A percentile compares a stretch with the other conserved stretches of the same genome.
These are phyloP conservation scores for Siphamia tubifer DNA, from an alignment of 2,113 vertebrate species.

Conservation along the genomic window DNA sequence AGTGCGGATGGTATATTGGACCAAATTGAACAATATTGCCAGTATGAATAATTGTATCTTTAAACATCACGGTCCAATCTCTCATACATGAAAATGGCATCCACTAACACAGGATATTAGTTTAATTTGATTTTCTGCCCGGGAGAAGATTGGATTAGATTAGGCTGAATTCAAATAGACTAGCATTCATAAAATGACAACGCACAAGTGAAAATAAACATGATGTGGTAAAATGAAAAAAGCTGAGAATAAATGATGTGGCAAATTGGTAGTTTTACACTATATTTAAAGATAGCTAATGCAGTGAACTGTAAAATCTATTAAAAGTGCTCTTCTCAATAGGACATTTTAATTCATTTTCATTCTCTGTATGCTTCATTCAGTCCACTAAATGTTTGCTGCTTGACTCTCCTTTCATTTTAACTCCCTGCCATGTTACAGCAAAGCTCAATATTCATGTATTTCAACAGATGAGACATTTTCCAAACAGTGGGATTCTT, in stretches of 20 bases:
- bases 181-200: not conserved
- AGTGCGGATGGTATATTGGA: not conserved
- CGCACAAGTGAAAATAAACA: not conserved
- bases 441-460: not conserved
- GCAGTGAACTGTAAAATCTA: not conserved
- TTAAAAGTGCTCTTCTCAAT: not conserved
- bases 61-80: slow-evolving; percentile 16
- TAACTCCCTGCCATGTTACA: too few species aligned
- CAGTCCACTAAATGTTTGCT: not conserved
- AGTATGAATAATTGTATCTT: slow-evolving; percentile 19
- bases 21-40: slow-evolving; percentile 9
- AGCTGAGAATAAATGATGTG: too few species aligned
- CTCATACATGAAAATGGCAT: not conserved
- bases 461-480: not conserved
- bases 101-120: slow-evolving; percentile 24
- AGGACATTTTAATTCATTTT: not conserved
- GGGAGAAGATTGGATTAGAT: not conserved
- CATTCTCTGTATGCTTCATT: not conserved
- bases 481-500: not conserved
- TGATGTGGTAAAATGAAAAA: not conserved
- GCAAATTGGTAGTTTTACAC: too few species aligned
- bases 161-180: not conserved
- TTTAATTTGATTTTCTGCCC: slow-evolving; percentile 14
- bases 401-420: too few species aligned
- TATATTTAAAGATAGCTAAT: not conserved